Conservation (phyloP, 2,888 invertebrate genomes). For the Xanthostigma xanthostigma region DNA sequence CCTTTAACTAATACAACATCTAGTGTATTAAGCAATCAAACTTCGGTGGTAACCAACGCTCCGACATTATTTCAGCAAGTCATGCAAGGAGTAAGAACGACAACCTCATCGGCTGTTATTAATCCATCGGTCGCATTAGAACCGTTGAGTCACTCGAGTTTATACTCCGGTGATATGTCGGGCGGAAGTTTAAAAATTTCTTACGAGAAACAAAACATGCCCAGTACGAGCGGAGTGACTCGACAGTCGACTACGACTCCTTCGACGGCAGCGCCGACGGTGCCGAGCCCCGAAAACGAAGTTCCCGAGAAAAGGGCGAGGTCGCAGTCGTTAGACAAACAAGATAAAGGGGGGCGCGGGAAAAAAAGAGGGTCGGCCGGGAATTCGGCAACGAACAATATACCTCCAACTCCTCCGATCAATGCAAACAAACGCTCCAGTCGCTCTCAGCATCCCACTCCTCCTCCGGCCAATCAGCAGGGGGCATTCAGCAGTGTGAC, state of each 20-base stretch:
- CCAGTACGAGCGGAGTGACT: constrained; percentile 21
- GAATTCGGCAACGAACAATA: constrained; percentile 5
- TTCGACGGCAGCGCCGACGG: constrained; percentile 28
- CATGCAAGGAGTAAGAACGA: constrained; percentile 23
- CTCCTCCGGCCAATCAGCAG: constrained; percentile 10
- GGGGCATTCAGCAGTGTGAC: constrained; percentile 12
- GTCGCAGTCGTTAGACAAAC: constrained; percentile 32
- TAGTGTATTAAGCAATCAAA: not conserved
- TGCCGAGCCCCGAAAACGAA: constrained; percentile 30
- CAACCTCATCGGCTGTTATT: constrained; percentile 12
- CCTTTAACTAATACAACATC: constrained; percentile 33
- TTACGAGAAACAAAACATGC: constrained; percentile 32
- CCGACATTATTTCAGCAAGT: constrained; percentile 26
- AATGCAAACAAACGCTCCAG: constrained; percentile 13
- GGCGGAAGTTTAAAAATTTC: constrained; percentile 36
- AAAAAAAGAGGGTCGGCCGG: constrained; percentile 20
- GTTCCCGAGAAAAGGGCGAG: constrained; percentile 39
- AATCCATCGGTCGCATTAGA: not conserved
- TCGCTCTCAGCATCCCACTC: constrained; percentile 15
- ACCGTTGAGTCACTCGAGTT: constrained; percentile 12
- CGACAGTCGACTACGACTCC: constrained; percentile 16
- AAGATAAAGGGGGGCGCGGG: constrained; percentile 19
- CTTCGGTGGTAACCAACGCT: constrained; percentile 19
- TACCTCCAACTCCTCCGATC: constrained; percentile 5
- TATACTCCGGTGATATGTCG: constrained; percentile 15